These are phyloP conservation scores for Corydoras sp. DNA, from an alignment of 2,113 vertebrate genomes.

Conservation along the genomic window DNA sequence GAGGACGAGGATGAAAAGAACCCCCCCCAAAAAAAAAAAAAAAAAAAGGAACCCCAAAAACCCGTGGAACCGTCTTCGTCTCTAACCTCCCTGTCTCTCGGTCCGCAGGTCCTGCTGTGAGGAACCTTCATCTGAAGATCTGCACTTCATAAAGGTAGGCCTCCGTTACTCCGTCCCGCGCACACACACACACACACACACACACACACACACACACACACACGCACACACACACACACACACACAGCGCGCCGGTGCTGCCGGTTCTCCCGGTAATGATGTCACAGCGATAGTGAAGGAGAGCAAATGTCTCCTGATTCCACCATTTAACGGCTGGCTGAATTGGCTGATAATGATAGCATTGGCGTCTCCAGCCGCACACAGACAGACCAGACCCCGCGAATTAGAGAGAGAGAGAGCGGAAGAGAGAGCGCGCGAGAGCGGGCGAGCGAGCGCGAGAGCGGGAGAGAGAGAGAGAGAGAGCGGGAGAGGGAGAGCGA, in stretches of 20 bases:
- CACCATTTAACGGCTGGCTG: constrained; percentile 83
- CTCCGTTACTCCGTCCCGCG: constrained; percentile 1
- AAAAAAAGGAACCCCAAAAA: no score
- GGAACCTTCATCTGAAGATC: constrained; percentile 35
- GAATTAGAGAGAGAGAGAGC: constrained; percentile 63
- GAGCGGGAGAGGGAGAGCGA: constrained; percentile 39
- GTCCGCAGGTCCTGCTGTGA: constrained; percentile 13
- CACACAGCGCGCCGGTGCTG: constrained; percentile 53
- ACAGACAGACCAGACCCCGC: constrained; percentile 70
- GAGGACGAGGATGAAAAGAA: constrained; percentile 1
- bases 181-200: constrained; percentile 27
- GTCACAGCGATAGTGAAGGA: constrained; percentile 79
- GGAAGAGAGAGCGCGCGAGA: constrained; percentile 40
- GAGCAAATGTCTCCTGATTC: constrained; percentile 86
- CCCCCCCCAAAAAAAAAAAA: no score
- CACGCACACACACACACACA: constrained; percentile 33
- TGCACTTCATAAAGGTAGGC: constrained; percentile 39
- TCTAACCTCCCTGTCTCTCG: constrained; percentile 20
- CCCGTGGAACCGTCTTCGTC: not conserved
- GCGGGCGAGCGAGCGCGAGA: constrained; percentile 36
- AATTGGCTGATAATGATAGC: constrained; percentile 82
- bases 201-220: constrained; percentile 30
- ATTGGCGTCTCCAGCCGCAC: constrained; percentile 70
- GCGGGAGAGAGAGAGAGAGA: constrained; percentile 28
- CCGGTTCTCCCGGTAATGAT: constrained; percentile 82